Evolutionary conservation across 2,113 vertebrate species (phyloP).

Genomic region (Plotosus lineatus): DNA sequence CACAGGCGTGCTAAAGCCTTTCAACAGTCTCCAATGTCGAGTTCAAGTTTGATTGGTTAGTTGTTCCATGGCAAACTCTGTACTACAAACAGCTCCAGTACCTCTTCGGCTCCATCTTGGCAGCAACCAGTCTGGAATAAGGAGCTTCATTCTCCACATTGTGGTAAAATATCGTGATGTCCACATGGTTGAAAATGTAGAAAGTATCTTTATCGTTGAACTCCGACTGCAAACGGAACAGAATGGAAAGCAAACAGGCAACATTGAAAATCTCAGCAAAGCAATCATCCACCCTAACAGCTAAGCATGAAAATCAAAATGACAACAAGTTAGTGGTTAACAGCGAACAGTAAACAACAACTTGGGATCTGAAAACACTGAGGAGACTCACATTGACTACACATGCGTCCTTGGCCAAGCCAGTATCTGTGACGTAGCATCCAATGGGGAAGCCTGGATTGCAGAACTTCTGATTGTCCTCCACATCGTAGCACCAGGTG

Average conservation of each 20-base stretch:
- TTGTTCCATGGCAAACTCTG: too few species aligned
- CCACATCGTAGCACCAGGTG: conserved; percentile 93
- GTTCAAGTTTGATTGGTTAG: neutral
- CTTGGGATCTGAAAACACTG: neutral
- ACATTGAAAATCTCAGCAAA: neutral
- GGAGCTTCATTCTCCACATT: conserved; percentile 81
- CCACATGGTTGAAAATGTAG: conserved; percentile 95
- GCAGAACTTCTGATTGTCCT: conserved; percentile 88
- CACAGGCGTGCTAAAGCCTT: too few species aligned
- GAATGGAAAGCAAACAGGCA: neutral
- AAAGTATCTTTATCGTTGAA: conserved; percentile 88
- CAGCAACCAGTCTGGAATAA: conserved; percentile 86
- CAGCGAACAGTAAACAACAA: neutral
- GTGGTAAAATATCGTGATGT: conserved; percentile 89
- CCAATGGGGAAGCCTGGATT: conserved; percentile 95
- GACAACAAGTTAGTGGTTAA: neutral
- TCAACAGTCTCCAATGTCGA: too few species aligned
- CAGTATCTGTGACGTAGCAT: conserved; percentile 86
- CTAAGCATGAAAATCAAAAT: neutral
- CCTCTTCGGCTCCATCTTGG: conserved; percentile 95
- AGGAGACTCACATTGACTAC: conserved; percentile 83
- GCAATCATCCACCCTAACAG: neutral
- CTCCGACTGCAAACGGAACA: conserved; percentile 74
- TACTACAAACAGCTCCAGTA: conserved; percentile 53
- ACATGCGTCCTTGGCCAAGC: conserved; percentile 87